Percentiles rank a stretch among this genome's conserved stretches.
phyloP scores from a whole-genome alignment of 2,797 vertebrate genomes.

The Sebastes taczanowskii region DNA sequence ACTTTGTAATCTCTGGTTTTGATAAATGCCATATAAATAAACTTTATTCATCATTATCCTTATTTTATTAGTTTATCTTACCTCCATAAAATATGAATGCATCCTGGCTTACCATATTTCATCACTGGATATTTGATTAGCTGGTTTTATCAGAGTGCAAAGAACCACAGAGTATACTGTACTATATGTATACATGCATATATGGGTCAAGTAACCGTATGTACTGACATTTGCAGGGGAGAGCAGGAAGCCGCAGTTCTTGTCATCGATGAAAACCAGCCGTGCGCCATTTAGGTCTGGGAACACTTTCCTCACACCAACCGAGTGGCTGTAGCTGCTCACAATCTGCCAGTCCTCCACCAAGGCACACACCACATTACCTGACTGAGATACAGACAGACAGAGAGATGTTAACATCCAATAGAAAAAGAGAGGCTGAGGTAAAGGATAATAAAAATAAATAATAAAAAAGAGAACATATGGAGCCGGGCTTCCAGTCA shows the following conservation, averaged over 20 bases:
- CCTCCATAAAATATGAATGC: not conserved
- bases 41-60: not conserved
- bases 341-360: conserved; percentile 95
- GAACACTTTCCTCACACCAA: conserved; percentile 92
- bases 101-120: not conserved
- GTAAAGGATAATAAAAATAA: not conserved
- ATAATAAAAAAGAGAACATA: not conserved
- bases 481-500: not conserved
- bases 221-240: conserved; percentile 86
- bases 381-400: conserved; percentile 79
- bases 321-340: conserved; percentile 89
- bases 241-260: conserved; percentile 93
- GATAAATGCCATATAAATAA: not conserved
- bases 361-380: conserved; percentile 90
- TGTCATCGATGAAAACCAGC: conserved; percentile 94
- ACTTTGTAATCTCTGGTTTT: not conserved
- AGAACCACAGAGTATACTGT: not conserved
- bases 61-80: not conserved
- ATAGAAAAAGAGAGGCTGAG: not conserved
- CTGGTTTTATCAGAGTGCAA: not conserved
- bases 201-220: not conserved
- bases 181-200: not conserved
- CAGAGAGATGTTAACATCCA: not conserved
- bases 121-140: not conserved
- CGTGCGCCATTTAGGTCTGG: conserved; percentile 91